phyloP scores from a whole-genome alignment of 1,140 invertebrate species.

The Drosophila pachea region DNA sequence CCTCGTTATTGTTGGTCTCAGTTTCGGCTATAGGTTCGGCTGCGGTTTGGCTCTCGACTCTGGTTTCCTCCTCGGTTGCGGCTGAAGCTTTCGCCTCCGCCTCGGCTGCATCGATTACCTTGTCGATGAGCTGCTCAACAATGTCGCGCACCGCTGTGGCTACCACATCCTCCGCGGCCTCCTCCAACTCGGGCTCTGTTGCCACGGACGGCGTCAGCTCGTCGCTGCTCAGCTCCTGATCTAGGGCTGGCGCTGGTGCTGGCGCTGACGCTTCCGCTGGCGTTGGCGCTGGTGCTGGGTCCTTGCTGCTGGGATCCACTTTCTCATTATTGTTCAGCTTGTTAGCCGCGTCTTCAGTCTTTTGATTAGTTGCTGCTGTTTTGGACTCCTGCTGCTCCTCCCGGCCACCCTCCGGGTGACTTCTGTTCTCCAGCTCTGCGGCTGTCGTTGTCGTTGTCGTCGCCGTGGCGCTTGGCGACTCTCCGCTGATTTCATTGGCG shows the following conservation, averaged over 20 bases:
- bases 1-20: slow-evolving; percentile 71
- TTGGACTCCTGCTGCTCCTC: slow-evolving; percentile 10
- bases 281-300: not conserved
- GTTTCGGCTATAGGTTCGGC: slow-evolving; percentile 13
- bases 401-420: not conserved
- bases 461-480: slow-evolving; percentile 8
- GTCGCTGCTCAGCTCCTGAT: slow-evolving; percentile 42
- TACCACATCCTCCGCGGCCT: slow-evolving; percentile 45
- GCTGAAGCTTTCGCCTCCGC: slow-evolving; percentile 26
- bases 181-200: slow-evolving; percentile 12
- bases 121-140: slow-evolving; percentile 71
- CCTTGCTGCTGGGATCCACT: slow-evolving; percentile 11
- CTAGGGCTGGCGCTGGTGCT: slow-evolving; percentile 1
- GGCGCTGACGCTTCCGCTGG: too few species aligned
- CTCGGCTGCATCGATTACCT: slow-evolving; percentile 67
- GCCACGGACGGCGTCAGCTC: slow-evolving; percentile 46
- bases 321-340: slow-evolving; percentile 73
- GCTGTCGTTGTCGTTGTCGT: slow-evolving; percentile 20
- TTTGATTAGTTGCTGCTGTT: slow-evolving; percentile 64
- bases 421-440: slow-evolving; percentile 13
- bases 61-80: not conserved
- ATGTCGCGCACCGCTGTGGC: slow-evolving; percentile 64
- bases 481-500: slow-evolving; percentile 57
- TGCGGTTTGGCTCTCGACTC: not conserved
- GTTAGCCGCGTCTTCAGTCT: slow-evolving; percentile 71